Evolutionary conservation across 2,888 invertebrate genomes (phyloP), one percentile per base, ranked within the genome.

Genomic region (Chloromyia formosa): DNA sequence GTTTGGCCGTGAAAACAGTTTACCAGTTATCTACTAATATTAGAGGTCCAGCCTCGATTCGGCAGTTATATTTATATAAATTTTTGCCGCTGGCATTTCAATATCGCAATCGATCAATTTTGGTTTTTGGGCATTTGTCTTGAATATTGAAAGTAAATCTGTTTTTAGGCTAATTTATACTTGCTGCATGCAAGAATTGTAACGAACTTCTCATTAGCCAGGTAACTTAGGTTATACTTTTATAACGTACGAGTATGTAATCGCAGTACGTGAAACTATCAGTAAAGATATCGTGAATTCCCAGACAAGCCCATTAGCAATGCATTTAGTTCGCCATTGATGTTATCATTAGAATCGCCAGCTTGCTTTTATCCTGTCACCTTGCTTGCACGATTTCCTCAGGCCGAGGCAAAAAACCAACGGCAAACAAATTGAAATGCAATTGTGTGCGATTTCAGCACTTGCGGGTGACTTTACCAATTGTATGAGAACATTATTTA

Each of bases 301-400:
- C 20, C 56, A 56, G 22, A 56, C 56, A n/a, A 56, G 22, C 56
- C 56, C 20, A 56, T 56, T 56, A 56, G 16, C 20, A 56, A 56
- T 56, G 56, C 56, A 56, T 56, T 56, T 56, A 20, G 56, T 56
- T 2, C 56, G 20, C 56, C 20, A 18, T 56, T 56, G 56, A 56
- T 56, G 16, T 56, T 56, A 56, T 56, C 56, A 56, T 49, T 49
- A 49, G 49, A 49, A 7, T 49, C 49, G 49, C 49, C 4, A 12
- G 49, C 16, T 49, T 49, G 49, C 49, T 12, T 12, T 49, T 49
- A 49, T 49, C 49, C 49, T 49, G 49, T 49, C 49, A 49, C 49
- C 49, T 49, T 49, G 49, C 49, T 5, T n/a, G 49, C 49, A 49
- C 49, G 49, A 49, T 42, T 12, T 42, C n/a, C n/a, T n/a, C n/a